Percentiles rank a stretch among this genome's conserved stretches.
phyloP scores from a whole-genome alignment of 2,888 invertebrate species.

The Sphecodes monilicornis region DNA sequence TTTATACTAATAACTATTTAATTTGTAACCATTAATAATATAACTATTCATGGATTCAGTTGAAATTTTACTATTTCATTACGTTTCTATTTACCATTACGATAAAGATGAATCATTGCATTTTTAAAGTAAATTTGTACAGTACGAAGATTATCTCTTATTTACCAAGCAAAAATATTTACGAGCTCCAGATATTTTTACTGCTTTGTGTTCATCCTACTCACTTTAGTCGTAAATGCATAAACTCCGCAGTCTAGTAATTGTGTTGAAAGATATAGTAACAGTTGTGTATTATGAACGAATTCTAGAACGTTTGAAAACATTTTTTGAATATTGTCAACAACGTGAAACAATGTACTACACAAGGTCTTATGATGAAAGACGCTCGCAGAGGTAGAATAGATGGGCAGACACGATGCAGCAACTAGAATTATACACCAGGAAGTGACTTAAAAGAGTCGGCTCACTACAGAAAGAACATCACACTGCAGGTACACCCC shows the following conservation, averaged over 20 bases:
- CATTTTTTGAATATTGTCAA: background rate
- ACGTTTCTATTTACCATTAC: no score
- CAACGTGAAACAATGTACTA: background rate
- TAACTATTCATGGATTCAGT: no score
- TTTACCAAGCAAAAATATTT: no score
- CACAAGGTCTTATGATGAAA: background rate
- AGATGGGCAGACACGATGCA: background rate
- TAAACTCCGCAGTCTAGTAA: background rate
- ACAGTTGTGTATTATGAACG: background rate
- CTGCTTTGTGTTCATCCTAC: no score
- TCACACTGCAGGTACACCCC: constrained; percentile 10
- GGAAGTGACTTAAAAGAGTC: constrained; percentile 7
- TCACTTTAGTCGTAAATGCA: no score
- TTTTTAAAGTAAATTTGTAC: no score
- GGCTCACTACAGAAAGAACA: constrained; percentile 4
- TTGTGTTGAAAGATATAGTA: background rate
- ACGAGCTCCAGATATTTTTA: no score
- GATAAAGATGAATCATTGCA: no score
- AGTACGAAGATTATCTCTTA: no score
- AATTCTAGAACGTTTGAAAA: background rate
- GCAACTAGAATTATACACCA: constrained; percentile 8
- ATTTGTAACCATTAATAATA: no score
- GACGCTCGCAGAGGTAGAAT: background rate
- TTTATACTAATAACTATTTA: no score
- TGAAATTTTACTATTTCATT: no score